Conservation (phyloP, 2,797 vertebrate species). For the Allobates femoralis region DNA sequence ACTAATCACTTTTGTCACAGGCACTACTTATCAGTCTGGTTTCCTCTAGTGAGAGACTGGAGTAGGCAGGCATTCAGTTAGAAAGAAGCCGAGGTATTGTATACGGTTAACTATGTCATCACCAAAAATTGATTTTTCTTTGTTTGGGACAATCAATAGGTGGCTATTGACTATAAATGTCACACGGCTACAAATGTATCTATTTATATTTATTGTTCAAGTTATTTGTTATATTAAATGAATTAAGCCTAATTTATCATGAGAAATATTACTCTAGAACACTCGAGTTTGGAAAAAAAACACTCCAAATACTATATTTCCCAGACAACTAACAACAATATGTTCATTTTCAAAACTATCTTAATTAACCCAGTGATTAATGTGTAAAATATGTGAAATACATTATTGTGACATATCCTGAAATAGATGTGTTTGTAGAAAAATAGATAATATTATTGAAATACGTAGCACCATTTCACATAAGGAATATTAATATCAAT, state of each 20-base stretch:
- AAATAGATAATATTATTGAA: no score
- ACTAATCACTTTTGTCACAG: constrained; percentile 57
- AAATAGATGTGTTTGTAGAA: no score
- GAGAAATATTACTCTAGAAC: background rate
- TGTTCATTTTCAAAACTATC: no score
- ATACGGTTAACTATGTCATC: constrained; percentile 2
- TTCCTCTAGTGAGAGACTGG: constrained; percentile 29
- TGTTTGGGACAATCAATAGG: background rate
- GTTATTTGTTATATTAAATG: background rate
- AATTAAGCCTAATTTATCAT: background rate
- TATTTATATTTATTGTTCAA: background rate
- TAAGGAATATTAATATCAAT: no score
- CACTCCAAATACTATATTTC: background rate
- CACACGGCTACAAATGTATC: background rate
- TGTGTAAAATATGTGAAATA: no score
- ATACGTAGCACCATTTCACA: no score
- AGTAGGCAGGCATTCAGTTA: constrained; percentile 16
- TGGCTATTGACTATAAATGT: background rate
- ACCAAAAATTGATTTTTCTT: constrained; percentile 15
- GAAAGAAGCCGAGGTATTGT: background rate
- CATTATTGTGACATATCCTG: no score
- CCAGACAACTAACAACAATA: background rate
- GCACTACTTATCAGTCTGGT: constrained; percentile 46
- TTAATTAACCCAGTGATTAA: no score
- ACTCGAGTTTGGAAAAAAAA: background rate